Conservation (phyloP, 1,140 invertebrate genomes). For the Bombus polaris region DNA sequence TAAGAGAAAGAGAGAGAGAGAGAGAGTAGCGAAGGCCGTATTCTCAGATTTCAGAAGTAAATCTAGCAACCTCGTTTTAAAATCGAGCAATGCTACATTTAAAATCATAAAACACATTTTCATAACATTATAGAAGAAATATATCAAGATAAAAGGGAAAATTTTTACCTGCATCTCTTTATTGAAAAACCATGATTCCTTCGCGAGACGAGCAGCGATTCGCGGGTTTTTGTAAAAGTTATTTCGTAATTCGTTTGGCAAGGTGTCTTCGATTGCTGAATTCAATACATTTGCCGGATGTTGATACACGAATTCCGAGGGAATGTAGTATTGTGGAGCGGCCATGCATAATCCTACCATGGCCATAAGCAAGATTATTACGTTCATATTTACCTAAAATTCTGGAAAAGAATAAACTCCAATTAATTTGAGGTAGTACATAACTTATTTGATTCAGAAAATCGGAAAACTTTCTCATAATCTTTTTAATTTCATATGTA, state of each 20-base stretch:
- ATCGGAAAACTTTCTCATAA: too few species aligned
- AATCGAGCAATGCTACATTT: not conserved
- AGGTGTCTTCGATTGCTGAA: conserved; percentile 83
- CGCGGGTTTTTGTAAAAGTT: conserved; percentile 90
- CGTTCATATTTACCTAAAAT: not conserved
- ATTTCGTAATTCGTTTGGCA: conserved; percentile 86
- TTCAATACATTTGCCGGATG: conserved; percentile 86
- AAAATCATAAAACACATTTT: not conserved
- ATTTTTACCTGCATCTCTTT: conserved; percentile 86
- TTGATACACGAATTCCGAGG: conserved; percentile 67
- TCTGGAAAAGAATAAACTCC: conserved; percentile 5
- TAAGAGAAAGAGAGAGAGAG: not conserved
- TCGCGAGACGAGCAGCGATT: conserved; percentile 87
- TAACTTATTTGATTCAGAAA: not conserved
- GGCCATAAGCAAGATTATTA: conserved; percentile 25
- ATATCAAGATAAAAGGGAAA: not conserved
- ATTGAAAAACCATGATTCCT: conserved; percentile 89
- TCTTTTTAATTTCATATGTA: too few species aligned
- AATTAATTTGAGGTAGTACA: not conserved
- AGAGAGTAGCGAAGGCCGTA: not conserved
- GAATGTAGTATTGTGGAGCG: conserved; percentile 70
- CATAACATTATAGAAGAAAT: not conserved
- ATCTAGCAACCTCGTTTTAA: conserved; percentile 8
- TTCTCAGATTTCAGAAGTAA: conserved; percentile 30
- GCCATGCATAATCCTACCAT: conserved; percentile 61